phyloP scores from a whole-genome alignment of 2,797 vertebrate species.

The Tolypeutes matacus region DNA sequence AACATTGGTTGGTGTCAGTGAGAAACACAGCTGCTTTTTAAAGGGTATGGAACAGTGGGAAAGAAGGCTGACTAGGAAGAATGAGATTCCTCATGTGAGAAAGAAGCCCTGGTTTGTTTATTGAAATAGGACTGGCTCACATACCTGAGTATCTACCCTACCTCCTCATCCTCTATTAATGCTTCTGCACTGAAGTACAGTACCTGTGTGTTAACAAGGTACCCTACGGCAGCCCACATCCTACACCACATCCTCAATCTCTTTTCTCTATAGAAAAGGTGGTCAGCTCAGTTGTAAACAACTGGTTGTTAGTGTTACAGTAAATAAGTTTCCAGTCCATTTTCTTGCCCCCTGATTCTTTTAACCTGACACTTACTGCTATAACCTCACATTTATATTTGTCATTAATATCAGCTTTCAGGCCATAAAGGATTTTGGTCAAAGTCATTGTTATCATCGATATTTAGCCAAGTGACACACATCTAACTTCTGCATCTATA shows the following conservation, averaged over 20 bases:
- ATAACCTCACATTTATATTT: neutral
- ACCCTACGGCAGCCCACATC: too few species aligned
- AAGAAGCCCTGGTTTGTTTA: too few species aligned
- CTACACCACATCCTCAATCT: neutral
- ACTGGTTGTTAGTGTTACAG: neutral
- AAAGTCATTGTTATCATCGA: neutral
- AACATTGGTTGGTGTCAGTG: too few species aligned
- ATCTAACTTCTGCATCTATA: neutral
- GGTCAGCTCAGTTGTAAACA: neutral
- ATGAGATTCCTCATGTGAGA: too few species aligned
- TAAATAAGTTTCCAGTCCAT: neutral
- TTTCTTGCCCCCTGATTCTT: neutral
- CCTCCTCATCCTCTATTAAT: too few species aligned
- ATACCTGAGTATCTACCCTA: too few species aligned
- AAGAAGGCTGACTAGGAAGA: too few species aligned
- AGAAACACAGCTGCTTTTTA: too few species aligned
- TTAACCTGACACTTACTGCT: neutral
- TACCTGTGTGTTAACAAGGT: too few species aligned
- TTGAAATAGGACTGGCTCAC: too few species aligned
- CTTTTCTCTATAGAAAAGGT: neutral
- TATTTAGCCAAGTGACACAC: neutral
- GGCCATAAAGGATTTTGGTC: neutral
- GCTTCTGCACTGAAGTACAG: too few species aligned
- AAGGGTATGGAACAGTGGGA: too few species aligned
- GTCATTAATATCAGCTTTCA: neutral